Conservation (phyloP, 2,113 vertebrate genomes). For the Thamnaconus septentrionalis region DNA sequence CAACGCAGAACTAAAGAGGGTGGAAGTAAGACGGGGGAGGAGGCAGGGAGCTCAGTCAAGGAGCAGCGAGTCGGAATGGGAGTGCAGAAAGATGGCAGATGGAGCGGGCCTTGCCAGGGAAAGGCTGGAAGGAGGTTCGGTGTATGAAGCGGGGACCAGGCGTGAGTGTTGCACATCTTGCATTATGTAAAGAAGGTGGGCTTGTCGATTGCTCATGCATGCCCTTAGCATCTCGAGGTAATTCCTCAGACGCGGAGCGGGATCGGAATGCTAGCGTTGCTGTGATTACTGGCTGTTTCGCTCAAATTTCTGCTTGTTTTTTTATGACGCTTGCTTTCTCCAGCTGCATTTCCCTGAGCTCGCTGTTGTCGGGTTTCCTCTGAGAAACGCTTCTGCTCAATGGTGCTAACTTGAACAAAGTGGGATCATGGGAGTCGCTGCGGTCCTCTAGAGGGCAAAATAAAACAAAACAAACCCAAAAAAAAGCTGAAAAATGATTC, state of each 20-base stretch:
- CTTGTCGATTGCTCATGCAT: conserved; percentile 50
- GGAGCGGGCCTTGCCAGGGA: conserved; percentile 59
- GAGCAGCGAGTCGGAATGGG: conserved; percentile 42
- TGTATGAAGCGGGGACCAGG: conserved; percentile 29
- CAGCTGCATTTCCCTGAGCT: no score
- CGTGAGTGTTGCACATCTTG: conserved; percentile 60
- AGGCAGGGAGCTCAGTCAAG: conserved; percentile 58
- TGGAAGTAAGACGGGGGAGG: conserved; percentile 41
- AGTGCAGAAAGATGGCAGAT: conserved; percentile 56
- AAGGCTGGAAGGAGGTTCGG: conserved; percentile 51
- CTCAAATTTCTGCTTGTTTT: no score
- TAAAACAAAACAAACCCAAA: neutral
- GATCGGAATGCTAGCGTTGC: neutral
- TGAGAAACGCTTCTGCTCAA: no score
- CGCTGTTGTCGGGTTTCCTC: no score
- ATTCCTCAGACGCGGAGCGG: conserved; percentile 22
- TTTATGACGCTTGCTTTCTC: no score
- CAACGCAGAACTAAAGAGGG: conserved; percentile 48
- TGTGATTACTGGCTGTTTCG: conserved; percentile 2
- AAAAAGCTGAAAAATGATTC: neutral
- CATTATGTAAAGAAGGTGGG: conserved; percentile 34
- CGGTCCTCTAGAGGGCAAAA: no score
- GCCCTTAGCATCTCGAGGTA: conserved; percentile 43
- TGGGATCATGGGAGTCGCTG: no score
- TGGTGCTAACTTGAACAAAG: no score